Conservation (phyloP, 2,113 vertebrate species). For the Epinephelus cyanopodus region DNA sequence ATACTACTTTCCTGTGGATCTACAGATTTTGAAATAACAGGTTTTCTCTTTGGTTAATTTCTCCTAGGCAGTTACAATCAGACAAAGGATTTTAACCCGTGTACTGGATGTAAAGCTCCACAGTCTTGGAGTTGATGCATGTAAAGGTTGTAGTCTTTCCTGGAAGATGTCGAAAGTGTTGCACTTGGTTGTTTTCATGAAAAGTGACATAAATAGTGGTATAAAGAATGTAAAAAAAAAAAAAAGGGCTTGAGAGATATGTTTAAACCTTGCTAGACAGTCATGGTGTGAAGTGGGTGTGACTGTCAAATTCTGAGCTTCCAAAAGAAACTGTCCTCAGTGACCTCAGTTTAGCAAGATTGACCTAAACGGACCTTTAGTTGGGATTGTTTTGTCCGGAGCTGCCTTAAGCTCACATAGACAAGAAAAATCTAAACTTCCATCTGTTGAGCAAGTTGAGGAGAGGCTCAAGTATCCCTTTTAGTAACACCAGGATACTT, state of each 20-base stretch:
- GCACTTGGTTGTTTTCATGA: too few species aligned
- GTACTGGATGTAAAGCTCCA: neutral
- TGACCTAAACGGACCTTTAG: neutral
- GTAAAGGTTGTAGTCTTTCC: neutral
- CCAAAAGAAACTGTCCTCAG: too few species aligned
- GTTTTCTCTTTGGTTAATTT: slow-evolving; percentile 13
- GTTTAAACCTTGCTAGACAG: too few species aligned
- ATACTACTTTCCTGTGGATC: neutral
- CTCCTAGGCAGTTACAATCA: neutral
- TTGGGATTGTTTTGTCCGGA: neutral
- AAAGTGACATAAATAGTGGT: too few species aligned
- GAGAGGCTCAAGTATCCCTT: neutral
- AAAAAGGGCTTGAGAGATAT: too few species aligned
- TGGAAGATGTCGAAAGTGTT: too few species aligned
- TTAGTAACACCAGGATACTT: neutral
- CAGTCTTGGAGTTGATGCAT: neutral
- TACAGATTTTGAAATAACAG: neutral
- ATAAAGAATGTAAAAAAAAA: too few species aligned
- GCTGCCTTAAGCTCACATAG: neutral
- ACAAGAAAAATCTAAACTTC: neutral
- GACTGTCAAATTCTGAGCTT: too few species aligned
- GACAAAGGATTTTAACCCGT: neutral
- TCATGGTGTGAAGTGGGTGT: neutral
- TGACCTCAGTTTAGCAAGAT: neutral
- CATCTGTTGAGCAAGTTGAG: neutral